Conservation (phyloP, 2,113 vertebrate genomes). For the Hydrolagus affinis region DNA sequence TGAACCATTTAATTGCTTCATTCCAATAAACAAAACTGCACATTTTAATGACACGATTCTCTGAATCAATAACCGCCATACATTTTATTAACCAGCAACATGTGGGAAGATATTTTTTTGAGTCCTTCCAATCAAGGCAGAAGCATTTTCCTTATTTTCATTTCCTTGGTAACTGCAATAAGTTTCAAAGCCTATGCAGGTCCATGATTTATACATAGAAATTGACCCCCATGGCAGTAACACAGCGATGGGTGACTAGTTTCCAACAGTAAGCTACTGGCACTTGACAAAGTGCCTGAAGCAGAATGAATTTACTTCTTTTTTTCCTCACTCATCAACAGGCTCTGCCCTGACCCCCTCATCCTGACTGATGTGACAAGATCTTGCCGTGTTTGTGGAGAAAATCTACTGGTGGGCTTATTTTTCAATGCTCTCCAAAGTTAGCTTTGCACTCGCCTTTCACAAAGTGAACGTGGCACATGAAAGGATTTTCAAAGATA, state of each 20-base stretch:
- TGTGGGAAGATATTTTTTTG: constrained; percentile 52
- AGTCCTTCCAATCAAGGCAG: constrained; percentile 61
- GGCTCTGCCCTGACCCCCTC: constrained; percentile 95
- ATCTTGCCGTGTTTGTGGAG: constrained; percentile 89
- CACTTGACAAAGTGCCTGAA: constrained; percentile 98
- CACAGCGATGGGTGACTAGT: constrained; percentile 97
- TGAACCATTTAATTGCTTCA: constrained; percentile 77
- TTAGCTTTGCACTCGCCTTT: constrained; percentile 95
- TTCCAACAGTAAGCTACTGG: constrained; percentile 98
- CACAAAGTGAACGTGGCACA: constrained; percentile 41
- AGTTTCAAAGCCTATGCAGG: constrained; percentile 65
- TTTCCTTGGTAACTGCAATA: constrained; percentile 66
- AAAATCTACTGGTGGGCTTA: constrained; percentile 93
- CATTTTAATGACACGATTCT: constrained; percentile 72
- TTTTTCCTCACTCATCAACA: constrained; percentile 99
- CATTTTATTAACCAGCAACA: constrained; percentile 65
- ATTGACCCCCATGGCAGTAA: constrained; percentile 96
- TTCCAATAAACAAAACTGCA: constrained; percentile 75
- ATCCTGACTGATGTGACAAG: constrained; percentile 98
- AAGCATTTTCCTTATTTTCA: constrained; percentile 61
- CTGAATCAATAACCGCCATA: constrained; percentile 60
- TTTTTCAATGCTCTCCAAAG: constrained; percentile 83
- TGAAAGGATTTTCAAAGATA: constrained; percentile 11
- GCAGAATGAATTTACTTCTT: constrained; percentile 99
- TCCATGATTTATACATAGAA: constrained; percentile 85